Percentiles rank a stretch among this genome's conserved stretches.
phyloP scores from a whole-genome alignment of 2,797 vertebrate genomes.

The Anguilla megastoma region DNA sequence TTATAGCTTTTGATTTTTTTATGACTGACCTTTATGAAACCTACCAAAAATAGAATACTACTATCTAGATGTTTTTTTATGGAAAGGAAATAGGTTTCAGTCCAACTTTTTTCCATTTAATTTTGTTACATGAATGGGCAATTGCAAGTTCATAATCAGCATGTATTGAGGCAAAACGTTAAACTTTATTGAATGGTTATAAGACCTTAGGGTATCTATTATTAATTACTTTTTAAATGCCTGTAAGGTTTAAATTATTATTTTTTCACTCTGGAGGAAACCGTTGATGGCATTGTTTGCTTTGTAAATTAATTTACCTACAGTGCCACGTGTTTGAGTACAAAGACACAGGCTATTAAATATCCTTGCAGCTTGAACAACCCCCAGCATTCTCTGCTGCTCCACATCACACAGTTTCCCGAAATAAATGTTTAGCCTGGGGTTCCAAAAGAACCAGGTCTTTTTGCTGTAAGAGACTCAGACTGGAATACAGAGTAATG shows the following conservation, averaged over 20 bases:
- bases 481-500: too few relatives aligned
- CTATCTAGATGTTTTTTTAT: slow-evolving; percentile 6
- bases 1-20: not conserved
- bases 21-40: not conserved
- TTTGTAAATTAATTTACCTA: slow-evolving; percentile 6
- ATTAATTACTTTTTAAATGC: slow-evolving; percentile 9
- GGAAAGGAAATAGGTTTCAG: slow-evolving; percentile 1
- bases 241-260: not conserved
- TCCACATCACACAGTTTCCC: not conserved
- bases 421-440: not conserved
- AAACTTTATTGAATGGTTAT: slow-evolving; percentile 3
- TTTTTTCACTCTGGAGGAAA: slow-evolving; percentile 21
- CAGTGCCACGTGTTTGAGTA: not conserved
- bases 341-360: not conserved
- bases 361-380: not conserved
- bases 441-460: not conserved
- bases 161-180: slow-evolving; percentile 20
- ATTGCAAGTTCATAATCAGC: slow-evolving; percentile 28
- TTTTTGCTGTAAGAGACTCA: not conserved
- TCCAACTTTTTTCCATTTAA: slow-evolving; percentile 1
- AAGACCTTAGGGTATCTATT: slow-evolving; percentile 18
- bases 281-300: slow-evolving; percentile 12
- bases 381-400: not conserved
- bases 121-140: slow-evolving; percentile 11
- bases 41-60: not conserved